Evolutionary conservation across 2,888 invertebrate species (phyloP), one percentile per base, ranked within the genome.

Genomic region (Ferrisia virgata): DNA sequence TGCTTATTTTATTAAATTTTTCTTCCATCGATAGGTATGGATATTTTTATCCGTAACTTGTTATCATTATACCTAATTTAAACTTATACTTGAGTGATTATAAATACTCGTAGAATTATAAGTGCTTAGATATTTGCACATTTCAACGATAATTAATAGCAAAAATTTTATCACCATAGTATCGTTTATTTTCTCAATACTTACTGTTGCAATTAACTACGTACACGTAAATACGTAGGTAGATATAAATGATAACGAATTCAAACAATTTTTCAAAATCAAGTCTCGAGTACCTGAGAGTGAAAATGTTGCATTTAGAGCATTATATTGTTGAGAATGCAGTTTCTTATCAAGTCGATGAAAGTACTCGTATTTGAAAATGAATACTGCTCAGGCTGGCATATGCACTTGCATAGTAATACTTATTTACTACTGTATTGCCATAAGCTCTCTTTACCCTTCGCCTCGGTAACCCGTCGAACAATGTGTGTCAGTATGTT

Each of bases 341-440:
- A 69, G 82, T 82, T 69, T 82, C 22, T 58, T 82, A 47, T 36
- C 40, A 43, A 33, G n/a, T 58, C 33, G 36, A 82, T 58, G 64
- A 82, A 64, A 82, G 58, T 69, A 36, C n/a, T n/a, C 36, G 8
- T 36, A 72, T 72, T 72, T 72, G 72, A 72, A 72, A 72, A 72
- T 33, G 72, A 64, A 58, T 39, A 36, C 82, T 64, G 53, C 25
- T 25, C 82, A 36, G 72, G 72, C 33, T 40, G 82, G 40, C 39
- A 64, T 58, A 82, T 82, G 72, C 82, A 82, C 82, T 82, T 82
- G 82, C 82, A 82, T 82, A 82, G 82, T 82, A 82, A 82, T 82
- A 82, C 82, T 81, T 58, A 82, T 39, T 53, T 33, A 69, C 33
- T 82, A 39, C 69, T 31, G 22, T 79, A 47, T 53, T 69, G 53